These are phyloP conservation scores for Progne subis DNA, from an alignment of 2,113 vertebrate genomes.

Conservation along the genomic window DNA sequence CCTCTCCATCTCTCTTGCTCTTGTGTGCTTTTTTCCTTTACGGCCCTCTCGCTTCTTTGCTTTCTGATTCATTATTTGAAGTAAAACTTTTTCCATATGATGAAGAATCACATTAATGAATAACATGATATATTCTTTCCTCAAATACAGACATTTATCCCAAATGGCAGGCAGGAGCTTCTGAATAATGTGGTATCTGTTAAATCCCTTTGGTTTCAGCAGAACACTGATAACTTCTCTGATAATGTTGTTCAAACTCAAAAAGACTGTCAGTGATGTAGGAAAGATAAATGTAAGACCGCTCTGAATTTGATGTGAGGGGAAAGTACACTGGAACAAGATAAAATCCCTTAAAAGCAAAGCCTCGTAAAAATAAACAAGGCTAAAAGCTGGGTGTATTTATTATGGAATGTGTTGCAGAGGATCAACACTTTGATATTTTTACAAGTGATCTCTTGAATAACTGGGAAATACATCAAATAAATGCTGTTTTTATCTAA, in stretches of 20 bases:
- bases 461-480: not conserved
- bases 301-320: not conserved
- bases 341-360: not conserved
- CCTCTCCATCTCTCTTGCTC: not conserved
- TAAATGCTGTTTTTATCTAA: not conserved
- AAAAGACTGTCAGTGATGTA: not conserved
- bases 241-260: not conserved
- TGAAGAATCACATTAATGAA: not conserved
- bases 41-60: not conserved
- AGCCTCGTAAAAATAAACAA: not conserved
- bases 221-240: not conserved
- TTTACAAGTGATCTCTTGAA: not conserved
- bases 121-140: not conserved
- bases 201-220: not conserved
- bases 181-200: not conserved
- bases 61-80: constrained; percentile 3
- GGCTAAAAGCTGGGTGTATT: not conserved
- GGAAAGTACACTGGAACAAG: not conserved
- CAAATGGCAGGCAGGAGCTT: not conserved
- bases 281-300: not conserved
- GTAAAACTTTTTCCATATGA: not conserved
- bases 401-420: not conserved
- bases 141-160: not conserved
- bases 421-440: not conserved
- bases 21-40: not conserved